These are phyloP conservation scores for Bombus sylvicola DNA, from an alignment of 1,140 invertebrate genomes.

Conservation along the genomic window DNA sequence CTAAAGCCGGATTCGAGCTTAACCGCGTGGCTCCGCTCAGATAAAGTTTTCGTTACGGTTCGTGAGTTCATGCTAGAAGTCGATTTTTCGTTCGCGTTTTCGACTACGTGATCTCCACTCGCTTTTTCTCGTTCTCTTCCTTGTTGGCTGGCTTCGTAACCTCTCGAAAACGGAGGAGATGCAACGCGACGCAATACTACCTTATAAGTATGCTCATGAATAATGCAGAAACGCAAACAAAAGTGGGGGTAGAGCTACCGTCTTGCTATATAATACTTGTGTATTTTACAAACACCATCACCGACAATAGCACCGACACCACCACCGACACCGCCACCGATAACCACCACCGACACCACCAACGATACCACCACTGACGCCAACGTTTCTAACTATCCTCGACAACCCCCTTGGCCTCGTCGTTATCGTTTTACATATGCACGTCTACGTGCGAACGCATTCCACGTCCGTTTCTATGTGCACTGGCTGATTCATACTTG, in stretches of 20 bases:
- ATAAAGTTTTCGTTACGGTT: slow-evolving; percentile 66
- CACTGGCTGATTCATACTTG: not conserved
- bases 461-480: not conserved
- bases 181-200: slow-evolving; percentile 72
- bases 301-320: not conserved
- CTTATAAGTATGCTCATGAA: slow-evolving; percentile 80
- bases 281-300: slow-evolving; percentile 74
- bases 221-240: slow-evolving; percentile 78
- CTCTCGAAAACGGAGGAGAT: slow-evolving; percentile 33
- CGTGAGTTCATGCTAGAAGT: slow-evolving; percentile 38
- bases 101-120: slow-evolving; percentile 9
- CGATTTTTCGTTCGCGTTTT: slow-evolving; percentile 62
- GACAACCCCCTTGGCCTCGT: not conserved
- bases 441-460: not conserved
- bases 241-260: slow-evolving; percentile 63
- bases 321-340: not conserved
- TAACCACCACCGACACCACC: not conserved
- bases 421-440: slow-evolving; percentile 24
- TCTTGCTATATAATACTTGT: slow-evolving; percentile 72
- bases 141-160: not conserved
- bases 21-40: slow-evolving; percentile 50
- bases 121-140: not conserved
- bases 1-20: slow-evolving; percentile 63
- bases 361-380: not conserved
- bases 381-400: not conserved